Percentiles rank a stretch among this genome's conserved stretches.
Conservation (phyloP, 2,113 vertebrate genomes). For the Typhlomys cinereus region DNA sequence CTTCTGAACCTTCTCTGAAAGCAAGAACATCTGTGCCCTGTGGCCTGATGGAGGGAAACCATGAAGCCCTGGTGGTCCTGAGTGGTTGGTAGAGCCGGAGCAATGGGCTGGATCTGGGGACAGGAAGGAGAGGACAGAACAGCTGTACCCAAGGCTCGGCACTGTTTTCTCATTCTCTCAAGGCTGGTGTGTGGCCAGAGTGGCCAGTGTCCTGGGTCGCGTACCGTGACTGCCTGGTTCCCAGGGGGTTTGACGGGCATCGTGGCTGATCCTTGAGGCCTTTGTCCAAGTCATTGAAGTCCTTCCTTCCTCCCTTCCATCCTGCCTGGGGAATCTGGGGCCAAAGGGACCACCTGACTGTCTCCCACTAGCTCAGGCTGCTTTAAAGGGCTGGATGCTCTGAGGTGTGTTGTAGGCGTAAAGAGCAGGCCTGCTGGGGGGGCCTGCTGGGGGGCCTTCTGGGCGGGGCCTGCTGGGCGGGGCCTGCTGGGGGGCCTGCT, state of each 20-base stretch:
- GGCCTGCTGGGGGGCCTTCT: fast-evolving
- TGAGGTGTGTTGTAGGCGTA: neutral
- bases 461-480: neutral
- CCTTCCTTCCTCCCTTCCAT: too few relatives aligned
- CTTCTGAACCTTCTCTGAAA: neutral
- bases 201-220: neutral
- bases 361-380: too few relatives aligned
- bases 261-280: too few relatives aligned
- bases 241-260: too few relatives aligned
- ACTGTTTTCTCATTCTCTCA: fast-evolving
- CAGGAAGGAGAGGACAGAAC: neutral
- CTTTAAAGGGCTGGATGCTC: too few relatives aligned
- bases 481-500: too few relatives aligned
- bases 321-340: too few relatives aligned
- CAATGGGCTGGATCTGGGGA: neutral
- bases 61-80: neutral
- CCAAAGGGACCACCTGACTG: too few relatives aligned
- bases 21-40: fast-evolving
- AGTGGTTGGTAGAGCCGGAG: fast-evolving
- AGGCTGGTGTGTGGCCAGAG: neutral
- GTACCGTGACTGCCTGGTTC: too few relatives aligned
- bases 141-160: neutral
- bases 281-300: too few relatives aligned
- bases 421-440: neutral
- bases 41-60: fast-evolving